Conservation (phyloP, 2,113 vertebrate species). For the Elephantulus edwardii region DNA sequence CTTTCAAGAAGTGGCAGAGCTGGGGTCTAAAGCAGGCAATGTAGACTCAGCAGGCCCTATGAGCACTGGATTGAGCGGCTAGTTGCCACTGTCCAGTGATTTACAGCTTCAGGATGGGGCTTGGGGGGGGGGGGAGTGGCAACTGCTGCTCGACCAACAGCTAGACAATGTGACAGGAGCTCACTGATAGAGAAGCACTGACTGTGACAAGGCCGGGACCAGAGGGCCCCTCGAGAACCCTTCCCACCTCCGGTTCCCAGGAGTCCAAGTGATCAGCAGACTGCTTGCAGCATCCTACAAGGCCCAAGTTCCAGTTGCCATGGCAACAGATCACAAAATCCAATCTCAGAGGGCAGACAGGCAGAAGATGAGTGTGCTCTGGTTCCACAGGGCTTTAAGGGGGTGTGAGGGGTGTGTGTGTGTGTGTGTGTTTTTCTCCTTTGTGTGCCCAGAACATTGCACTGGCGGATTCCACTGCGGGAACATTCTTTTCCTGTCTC, state of each 20-base stretch:
- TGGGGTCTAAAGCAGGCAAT: not conserved
- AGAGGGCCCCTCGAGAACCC: not conserved
- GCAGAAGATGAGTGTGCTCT: no score
- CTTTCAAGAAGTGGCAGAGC: not conserved
- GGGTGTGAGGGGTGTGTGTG: no score
- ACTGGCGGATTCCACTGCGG: no score
- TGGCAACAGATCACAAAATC: conserved; percentile 48
- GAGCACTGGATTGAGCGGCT: not conserved
- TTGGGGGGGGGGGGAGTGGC: not conserved
- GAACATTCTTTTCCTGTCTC: no score
- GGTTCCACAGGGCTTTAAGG: no score
- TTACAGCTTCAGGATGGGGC: no score
- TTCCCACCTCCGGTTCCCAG: not conserved
- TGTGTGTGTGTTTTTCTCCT: no score
- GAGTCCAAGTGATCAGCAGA: not conserved
- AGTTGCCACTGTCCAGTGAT: not conserved
- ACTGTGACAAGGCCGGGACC: not conserved
- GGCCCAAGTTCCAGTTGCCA: not conserved
- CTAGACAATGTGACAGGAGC: no score
- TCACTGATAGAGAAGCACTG: no score
- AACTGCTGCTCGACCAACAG: no score
- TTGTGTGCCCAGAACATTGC: no score
- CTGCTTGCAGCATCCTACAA: not conserved
- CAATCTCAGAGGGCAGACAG: conserved; percentile 7
- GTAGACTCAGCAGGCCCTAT: not conserved